Base-by-base conservation (phyloP, 1,140 invertebrate genomes). In the Drosophila sp. region DNA sequence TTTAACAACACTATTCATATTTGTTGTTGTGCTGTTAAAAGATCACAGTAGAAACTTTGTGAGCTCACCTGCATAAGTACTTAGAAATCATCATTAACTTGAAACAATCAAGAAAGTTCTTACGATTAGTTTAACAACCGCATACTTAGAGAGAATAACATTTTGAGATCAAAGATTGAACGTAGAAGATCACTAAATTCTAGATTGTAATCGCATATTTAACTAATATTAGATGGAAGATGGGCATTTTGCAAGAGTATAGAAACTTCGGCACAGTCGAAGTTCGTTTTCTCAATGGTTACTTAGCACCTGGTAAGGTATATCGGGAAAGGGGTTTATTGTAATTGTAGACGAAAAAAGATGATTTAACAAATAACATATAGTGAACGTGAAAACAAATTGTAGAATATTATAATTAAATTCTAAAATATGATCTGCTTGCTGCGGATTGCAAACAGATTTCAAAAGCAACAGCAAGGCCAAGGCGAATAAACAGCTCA, bases 391-490 rank as follows among this genome's bases (percentile, higher is more conserved):
- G 23, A 10, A 7, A 17, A 38, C 7, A 35, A 10, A 2, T 8
- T 35, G 2, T 8, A 35, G 33, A 38, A 11, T 50, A 10, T 55
- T 25, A 25, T 25, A 32, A 33, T 27, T 54, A 17, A 47, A 47
- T 30, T 61, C 35, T 38, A 17, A 40, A 25, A 25, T 33, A 50
- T 30, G 8, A 32, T 7, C 11, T 47, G 27, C 54, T 55, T 56
- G 33, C 30, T 30, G 62, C 10, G 40, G 60, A 25, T 27, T 27
- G 30, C 50, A 72, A 56, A 32, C 61, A 89, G 84, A 89, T 67
- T 90, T 84, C 54, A 90, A 80, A 60, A 56, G 69, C n/a, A 81
- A 66, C 70, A 81, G 64, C 70, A 87, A 91, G 55, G 40, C 72
- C 6, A 50, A 70, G 17, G 27, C 79, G 0, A 11, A 25, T 5